Conservation (phyloP, 2,888 invertebrate genomes). For the Patella ulyssiponensis region DNA sequence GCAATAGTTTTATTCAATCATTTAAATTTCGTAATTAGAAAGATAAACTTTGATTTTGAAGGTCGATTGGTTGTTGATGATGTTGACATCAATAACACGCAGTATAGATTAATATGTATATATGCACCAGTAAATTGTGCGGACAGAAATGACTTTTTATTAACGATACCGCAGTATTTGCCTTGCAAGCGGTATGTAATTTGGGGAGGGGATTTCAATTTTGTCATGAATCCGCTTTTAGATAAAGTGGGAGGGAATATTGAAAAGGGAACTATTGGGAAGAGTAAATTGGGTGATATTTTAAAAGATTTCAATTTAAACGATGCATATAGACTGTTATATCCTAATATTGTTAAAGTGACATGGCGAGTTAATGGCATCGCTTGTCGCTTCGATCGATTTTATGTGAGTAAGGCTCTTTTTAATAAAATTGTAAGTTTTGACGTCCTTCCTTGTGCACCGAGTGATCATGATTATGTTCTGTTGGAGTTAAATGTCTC, state of each 20-base stretch:
- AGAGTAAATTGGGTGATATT: neutral
- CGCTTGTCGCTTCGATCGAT: slow-evolving; percentile 7
- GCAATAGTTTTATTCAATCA: neutral
- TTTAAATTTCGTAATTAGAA: slow-evolving; percentile 7
- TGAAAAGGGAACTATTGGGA: neutral
- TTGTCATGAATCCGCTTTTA: slow-evolving; percentile 3
- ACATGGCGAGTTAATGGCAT: neutral
- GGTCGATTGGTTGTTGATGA: neutral
- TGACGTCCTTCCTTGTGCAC: neutral
- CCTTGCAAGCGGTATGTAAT: neutral
- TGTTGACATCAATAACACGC: neutral
- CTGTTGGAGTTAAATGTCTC: neutral
- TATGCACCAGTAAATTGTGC: slow-evolving; percentile 1
- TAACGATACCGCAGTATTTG: slow-evolving; percentile 2
- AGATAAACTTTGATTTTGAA: slow-evolving; percentile 8
- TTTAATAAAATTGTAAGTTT: neutral
- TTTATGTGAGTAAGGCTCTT: neutral
- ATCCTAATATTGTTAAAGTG: slow-evolving; percentile 5
- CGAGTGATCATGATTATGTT: neutral
- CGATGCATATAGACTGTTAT: neutral
- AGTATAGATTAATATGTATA: neutral
- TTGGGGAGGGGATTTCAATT: neutral
- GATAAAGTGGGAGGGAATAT: slow-evolving; percentile 1
- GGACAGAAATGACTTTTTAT: neutral
- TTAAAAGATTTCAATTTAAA: neutral